A percentile compares a stretch with the other conserved stretches of the same genome.
These are phyloP conservation scores for Esperia sulphurella DNA, from an alignment of 2,888 invertebrate species.

Conservation along the genomic window DNA sequence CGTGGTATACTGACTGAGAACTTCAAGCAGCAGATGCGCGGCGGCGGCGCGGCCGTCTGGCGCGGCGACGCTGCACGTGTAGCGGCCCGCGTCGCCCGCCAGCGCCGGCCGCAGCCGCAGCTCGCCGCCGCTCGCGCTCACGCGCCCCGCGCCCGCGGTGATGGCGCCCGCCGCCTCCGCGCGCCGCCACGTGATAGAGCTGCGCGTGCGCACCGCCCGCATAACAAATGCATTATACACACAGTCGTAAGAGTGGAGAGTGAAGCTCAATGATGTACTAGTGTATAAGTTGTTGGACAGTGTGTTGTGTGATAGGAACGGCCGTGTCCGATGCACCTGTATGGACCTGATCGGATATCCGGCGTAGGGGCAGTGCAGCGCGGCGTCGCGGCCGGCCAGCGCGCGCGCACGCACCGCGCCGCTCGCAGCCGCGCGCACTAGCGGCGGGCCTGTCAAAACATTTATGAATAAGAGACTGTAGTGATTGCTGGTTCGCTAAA, in stretches of 20 bases:
- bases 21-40: conserved; percentile 82
- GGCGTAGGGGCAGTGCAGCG: conserved; percentile 89
- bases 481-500: too few relatives aligned
- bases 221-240: too few relatives aligned
- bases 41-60: conserved; percentile 84
- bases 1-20: conserved; percentile 82
- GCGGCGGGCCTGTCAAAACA: conserved; percentile 84
- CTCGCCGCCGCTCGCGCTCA: conserved; percentile 52
- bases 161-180: conserved; percentile 72
- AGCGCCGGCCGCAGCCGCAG: conserved; percentile 54
- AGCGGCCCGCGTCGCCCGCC: conserved; percentile 84
- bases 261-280: too few relatives aligned
- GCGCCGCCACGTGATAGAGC: conserved; percentile 68
- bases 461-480: too few relatives aligned
- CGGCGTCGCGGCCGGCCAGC: conserved; percentile 86
- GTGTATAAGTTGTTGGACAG: too few relatives aligned
- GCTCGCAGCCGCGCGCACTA: conserved; percentile 84
- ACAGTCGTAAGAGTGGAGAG: too few relatives aligned
- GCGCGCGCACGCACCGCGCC: conserved; percentile 86
- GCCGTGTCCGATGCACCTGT: conserved; percentile 73
- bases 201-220: conserved; percentile 41
- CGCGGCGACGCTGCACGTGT: conserved; percentile 87
- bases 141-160: conserved; percentile 59
- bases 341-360: conserved; percentile 88
- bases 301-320: too few relatives aligned